Evolutionary conservation across 2,888 invertebrate species (phyloP).

Genomic region (Tanytarsus gracilentus): DNA sequence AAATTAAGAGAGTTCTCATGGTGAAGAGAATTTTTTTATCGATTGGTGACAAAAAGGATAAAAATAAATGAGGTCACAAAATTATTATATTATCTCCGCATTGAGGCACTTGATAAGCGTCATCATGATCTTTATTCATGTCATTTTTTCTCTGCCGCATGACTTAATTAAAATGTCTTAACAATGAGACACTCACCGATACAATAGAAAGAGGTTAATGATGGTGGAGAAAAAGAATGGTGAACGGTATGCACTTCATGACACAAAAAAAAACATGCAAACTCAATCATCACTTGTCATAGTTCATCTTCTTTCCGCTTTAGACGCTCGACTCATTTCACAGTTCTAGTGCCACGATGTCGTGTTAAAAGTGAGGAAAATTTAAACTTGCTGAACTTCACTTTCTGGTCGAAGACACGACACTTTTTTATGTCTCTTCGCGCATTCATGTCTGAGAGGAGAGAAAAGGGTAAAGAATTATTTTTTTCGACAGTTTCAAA

Average conservation of each 20-base stretch:
- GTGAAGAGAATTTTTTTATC: no score
- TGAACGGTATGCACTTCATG: conserved; percentile 16
- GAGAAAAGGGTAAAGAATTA: no score
- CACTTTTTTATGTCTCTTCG: not conserved
- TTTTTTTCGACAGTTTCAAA: not conserved
- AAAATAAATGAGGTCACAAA: no score
- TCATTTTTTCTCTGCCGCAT: no score
- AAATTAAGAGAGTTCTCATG: no score
- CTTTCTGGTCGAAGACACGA: not conserved
- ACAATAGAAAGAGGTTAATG: conserved; percentile 27
- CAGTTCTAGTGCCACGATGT: not conserved
- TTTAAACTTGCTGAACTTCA: not conserved
- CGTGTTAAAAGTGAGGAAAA: not conserved
- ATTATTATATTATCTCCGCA: no score
- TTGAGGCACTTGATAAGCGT: no score
- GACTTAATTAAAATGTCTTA: conserved; percentile 21
- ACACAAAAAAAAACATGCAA: conserved; percentile 28
- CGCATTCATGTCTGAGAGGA: not conserved
- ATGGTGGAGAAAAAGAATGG: conserved; percentile 1
- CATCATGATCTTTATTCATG: no score
- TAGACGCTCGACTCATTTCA: no score
- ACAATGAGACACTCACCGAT: not conserved
- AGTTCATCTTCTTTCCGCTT: conserved; percentile 15
- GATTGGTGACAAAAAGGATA: no score
- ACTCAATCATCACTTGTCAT: conserved; percentile 28